Evolutionary conservation across 2,888 invertebrate genomes (phyloP), one percentile per base, ranked within the genome.

Genomic region (Alsophila aescularia): DNA sequence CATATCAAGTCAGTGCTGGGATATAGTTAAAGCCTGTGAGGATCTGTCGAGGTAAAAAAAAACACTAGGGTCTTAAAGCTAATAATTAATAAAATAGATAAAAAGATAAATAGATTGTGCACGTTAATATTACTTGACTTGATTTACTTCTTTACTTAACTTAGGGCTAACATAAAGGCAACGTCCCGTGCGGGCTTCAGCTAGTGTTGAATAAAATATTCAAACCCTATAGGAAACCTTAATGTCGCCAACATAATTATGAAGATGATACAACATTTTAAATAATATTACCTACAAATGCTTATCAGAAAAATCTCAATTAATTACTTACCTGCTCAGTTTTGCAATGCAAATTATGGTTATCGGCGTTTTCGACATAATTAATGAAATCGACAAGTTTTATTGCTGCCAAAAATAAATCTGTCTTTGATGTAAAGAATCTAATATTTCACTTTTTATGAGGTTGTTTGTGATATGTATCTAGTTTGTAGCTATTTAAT

Each of bases 271-370:
- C 29, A 29, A 31, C 9, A 41, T 51, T 32, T 32, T 13, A 12
- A 13, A 32, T 32, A 32, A n/a, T 13, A 13, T 0, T 32, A 36
- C n/a, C 29, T 29, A 10, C 4, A 10, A 29, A 29, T n/a, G 4
- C 29, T 29, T 40, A 29, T 35, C 32, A 27, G 44, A 39, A 52
- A 40, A 34, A 47, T 52, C 35, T 14, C 16, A 40, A 41, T 40
- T 34, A 41, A 35, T 47, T 31, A 36, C 18, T 31, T 2, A 31
- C 0, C 37, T 16, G 6, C 27, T 24, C 32, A 13, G 18, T 47
- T 36, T 49, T 47, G 37, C 27, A 47, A 44, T 57, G 44, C 40
- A 52, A 57, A 57, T 57, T 39, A 52, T 37, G 45, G 36, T 6
- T 37, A 41, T 44, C 50, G 41, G 31, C 13, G 36, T 21, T 51